Base-by-base conservation (phyloP, 2,797 vertebrate genomes). In the Acrossocheilus wenchowensis region DNA sequence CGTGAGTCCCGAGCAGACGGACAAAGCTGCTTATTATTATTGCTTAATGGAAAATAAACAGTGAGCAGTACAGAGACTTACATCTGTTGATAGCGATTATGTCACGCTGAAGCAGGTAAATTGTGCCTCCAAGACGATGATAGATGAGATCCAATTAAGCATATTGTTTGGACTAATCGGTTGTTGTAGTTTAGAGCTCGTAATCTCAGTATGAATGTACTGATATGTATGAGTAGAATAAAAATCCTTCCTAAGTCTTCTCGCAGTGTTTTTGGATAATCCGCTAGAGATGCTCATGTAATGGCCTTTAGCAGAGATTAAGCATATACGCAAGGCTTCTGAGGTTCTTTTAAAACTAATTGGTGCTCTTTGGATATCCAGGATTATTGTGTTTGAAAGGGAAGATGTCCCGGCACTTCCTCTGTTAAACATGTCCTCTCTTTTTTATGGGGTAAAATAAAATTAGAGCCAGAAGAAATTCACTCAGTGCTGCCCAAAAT, bases 21-120 rank as follows among this genome's bases (percentile, higher is more conserved):
- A 71, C 39, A 84, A 87, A 87, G 72, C 85, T 82, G 85, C 85
- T 84, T 84, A 84, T 84, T 84, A 84, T 84, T 89, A 84, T 62
- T 86, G 71, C 66, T 54, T 81, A 74, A 86, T 75, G 85, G 78
- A 75, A 57, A 66, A 81, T 64, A 81, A 86, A 81, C 68, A 64
- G 21, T 62, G 68, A 30, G 84, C 30, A 48, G 77, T 21, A 72
- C 45, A 23, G 68, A 73, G 66, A 81, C 45, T 34, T 79, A 23
- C 83, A 81, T 80, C 77, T 62, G 52, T 50, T 62, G 68, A 48
- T 43, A 17, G 54, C 2, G 69, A 86, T 52, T 41, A 54, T 57
- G 43, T 64, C 54, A 74, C 19, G 9, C 10, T 57, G 23, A 48
- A 43, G 17, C 30, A 78, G 78, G 66, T 86, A 39, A 78, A 80